Percentiles rank a stretch among this genome's conserved stretches.
Evolutionary conservation across 2,797 vertebrate genomes (phyloP).

Genomic region (Trichosurus vulpecula): DNA sequence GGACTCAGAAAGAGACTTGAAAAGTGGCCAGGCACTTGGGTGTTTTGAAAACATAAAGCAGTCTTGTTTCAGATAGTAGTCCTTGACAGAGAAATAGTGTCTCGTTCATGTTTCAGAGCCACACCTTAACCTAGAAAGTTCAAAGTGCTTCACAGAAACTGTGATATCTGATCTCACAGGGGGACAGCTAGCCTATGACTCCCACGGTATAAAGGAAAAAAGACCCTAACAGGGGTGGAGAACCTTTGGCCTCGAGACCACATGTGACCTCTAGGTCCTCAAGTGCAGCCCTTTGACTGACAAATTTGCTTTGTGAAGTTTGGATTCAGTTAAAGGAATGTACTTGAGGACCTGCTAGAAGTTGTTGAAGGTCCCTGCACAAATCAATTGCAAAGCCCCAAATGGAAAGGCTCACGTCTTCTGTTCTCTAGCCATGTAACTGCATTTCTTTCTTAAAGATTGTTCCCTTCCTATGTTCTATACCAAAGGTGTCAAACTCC

Average conservation of each 20-base stretch:
- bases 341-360: background rate
- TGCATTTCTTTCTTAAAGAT: constrained; percentile 29
- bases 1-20: background rate
- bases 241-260: no score
- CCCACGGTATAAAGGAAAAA: background rate
- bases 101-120: background rate
- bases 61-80: background rate
- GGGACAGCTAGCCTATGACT: constrained; percentile 1
- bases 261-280: no score
- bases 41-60: constrained; percentile 24
- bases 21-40: background rate
- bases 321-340: no score
- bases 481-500: background rate
- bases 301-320: no score
- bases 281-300: no score
- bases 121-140: constrained; percentile 31
- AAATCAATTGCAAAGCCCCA: background rate
- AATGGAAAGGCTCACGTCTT: background rate
- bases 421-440: constrained; percentile 7
- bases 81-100: constrained; percentile 39
- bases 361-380: background rate
- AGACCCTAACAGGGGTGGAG: background rate
- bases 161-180: background rate
- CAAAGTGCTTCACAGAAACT: constrained; percentile 51
- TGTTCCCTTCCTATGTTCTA: background rate